phyloP scores from a whole-genome alignment of 2,888 invertebrate species.

The Xylota segnis region DNA sequence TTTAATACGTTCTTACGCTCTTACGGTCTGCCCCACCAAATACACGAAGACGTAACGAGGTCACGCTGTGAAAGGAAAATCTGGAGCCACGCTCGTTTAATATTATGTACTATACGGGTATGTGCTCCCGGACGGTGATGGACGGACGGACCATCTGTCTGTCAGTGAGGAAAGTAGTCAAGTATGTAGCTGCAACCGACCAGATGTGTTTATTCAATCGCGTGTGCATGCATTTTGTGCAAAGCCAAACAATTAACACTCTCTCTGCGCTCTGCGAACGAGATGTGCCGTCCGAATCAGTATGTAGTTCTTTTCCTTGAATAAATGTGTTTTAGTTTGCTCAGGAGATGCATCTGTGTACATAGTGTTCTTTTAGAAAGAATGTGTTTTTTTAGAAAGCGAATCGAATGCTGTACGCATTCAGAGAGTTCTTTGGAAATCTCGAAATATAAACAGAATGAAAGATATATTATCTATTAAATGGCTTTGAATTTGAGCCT shows the following conservation, averaged over 20 bases:
- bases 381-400: slow-evolving; percentile 31
- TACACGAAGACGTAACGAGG: slow-evolving; percentile 69
- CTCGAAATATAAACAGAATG: slow-evolving; percentile 43
- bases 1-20: not conserved
- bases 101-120: no score
- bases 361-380: no score
- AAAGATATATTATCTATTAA: slow-evolving; percentile 59
- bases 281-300: not conserved
- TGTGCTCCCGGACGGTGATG: slow-evolving; percentile 22
- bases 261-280: slow-evolving; percentile 19
- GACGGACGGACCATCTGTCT: slow-evolving; percentile 26
- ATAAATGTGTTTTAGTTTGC: slow-evolving; percentile 23
- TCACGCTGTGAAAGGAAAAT: slow-evolving; percentile 64
- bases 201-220: slow-evolving; percentile 63
- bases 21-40: no score
- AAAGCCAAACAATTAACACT: slow-evolving; percentile 62
- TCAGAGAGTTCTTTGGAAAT: slow-evolving; percentile 13
- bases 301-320: slow-evolving; percentile 14
- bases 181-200: not conserved
- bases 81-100: slow-evolving; percentile 23
- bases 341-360: slow-evolving; percentile 14
- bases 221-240: slow-evolving; percentile 45
- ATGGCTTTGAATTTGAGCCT: slow-evolving; percentile 33
- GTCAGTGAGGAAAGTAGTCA: slow-evolving; percentile 39
- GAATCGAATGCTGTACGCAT: slow-evolving; percentile 25